Conservation (phyloP, 2,113 vertebrate species). For the Diphyllodes magnificus region DNA sequence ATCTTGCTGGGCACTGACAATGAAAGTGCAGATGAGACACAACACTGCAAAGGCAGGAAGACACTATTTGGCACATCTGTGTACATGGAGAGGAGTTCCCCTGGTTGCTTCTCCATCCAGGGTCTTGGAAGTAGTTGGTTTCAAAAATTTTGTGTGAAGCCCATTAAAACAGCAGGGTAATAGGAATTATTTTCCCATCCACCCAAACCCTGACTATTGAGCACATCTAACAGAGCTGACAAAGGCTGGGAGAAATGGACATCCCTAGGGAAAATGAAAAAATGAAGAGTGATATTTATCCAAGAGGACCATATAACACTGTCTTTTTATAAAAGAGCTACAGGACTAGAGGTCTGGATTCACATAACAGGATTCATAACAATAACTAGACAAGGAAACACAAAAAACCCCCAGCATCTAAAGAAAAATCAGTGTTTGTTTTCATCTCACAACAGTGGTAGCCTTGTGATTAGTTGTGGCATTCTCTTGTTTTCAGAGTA, state of each 20-base stretch:
- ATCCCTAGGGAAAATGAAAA: neutral
- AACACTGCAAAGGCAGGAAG: neutral
- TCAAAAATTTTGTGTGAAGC: neutral
- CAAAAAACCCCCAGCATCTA: neutral
- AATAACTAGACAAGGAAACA: neutral
- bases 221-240: neutral
- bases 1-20: neutral
- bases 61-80: neutral
- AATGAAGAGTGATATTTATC: neutral
- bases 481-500: neutral
- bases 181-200: neutral
- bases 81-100: neutral
- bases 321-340: neutral
- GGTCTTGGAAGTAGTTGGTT: neutral
- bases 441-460: neutral
- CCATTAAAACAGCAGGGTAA: neutral
- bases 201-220: neutral
- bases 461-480: neutral
- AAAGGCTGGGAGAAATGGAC: neutral
- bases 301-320: neutral
- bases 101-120: neutral
- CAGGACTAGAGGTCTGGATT: neutral
- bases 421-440: neutral
- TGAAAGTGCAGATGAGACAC: neutral
- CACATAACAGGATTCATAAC: fast-evolving